These are phyloP conservation scores for Poliocrania exsul DNA, from an alignment of 2,797 vertebrate species.

Conservation along the genomic window DNA sequence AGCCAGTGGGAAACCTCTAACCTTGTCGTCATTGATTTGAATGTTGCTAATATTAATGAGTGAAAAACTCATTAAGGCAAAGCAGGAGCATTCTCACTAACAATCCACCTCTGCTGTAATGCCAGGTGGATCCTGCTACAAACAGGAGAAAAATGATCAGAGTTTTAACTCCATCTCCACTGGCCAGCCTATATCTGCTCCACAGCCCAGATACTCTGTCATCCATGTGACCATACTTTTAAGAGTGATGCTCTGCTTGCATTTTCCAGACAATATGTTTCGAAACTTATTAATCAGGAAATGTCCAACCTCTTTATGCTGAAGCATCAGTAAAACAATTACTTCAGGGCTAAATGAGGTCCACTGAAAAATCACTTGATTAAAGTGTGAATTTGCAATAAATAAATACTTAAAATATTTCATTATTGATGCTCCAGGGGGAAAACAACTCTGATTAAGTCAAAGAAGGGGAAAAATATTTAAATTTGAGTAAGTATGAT, in stretches of 20 bases:
- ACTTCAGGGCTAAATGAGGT: slow-evolving; percentile 40
- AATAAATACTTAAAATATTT: slow-evolving; percentile 63
- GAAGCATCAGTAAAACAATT: slow-evolving; percentile 61
- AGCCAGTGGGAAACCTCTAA: slow-evolving; percentile 56
- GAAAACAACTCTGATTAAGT: slow-evolving; percentile 52
- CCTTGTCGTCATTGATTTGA: slow-evolving; percentile 55
- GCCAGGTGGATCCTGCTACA: background rate
- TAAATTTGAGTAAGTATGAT: slow-evolving; percentile 32
- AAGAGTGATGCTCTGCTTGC: background rate
- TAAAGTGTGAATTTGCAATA: slow-evolving; percentile 54
- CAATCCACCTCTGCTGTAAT: slow-evolving; percentile 1
- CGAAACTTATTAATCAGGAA: slow-evolving; percentile 50
- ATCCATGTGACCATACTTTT: background rate
- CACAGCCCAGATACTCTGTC: background rate
- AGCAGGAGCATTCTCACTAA: background rate
- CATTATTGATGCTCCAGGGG: slow-evolving; percentile 29
- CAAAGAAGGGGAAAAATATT: slow-evolving; percentile 29
- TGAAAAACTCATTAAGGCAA: slow-evolving; percentile 20
- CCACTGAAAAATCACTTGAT: slow-evolving; percentile 61
- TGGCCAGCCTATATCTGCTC: background rate
- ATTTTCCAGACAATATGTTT: slow-evolving; percentile 49
- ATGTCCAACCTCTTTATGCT: slow-evolving; percentile 30
- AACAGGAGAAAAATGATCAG: slow-evolving; percentile 9
- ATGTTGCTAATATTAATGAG: slow-evolving; percentile 59
- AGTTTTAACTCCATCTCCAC: background rate